A percentile compares a stretch with the other conserved stretches of the same genome.
These are phyloP conservation scores for Lerista edwardsae DNA, from an alignment of 2,797 vertebrate species.

Conservation along the genomic window DNA sequence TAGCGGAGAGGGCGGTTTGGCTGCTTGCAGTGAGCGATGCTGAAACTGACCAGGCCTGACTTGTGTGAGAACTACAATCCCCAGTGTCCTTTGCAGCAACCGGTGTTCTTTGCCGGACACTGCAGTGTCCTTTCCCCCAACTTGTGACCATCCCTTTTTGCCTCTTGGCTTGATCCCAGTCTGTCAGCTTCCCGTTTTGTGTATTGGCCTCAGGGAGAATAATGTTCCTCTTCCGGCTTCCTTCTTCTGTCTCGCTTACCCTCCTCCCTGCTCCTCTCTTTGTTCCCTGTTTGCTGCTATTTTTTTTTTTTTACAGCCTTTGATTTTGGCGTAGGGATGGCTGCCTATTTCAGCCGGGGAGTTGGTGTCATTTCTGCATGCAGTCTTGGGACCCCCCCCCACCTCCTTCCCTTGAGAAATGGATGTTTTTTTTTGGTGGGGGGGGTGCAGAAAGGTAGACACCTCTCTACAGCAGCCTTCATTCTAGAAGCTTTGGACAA, in stretches of 20 bases:
- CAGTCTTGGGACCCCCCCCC: too few species aligned
- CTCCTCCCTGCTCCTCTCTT: neutral
- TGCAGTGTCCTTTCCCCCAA: too few species aligned
- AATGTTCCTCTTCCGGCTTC: neutral
- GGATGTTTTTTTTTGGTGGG: neutral
- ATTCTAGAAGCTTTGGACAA: neutral
- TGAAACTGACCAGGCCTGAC: neutral
- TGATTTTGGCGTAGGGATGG: neutral
- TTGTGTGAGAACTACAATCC: neutral
- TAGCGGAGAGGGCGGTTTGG: neutral
- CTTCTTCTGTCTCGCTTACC: too few species aligned
- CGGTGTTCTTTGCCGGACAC: too few species aligned
- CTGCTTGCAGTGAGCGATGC: neutral
- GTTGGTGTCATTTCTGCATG: neutral
- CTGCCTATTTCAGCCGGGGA: neutral
- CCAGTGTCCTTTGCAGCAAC: neutral
- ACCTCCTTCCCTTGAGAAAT: neutral
- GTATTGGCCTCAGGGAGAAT: conserved; percentile 10
- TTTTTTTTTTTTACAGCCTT: neutral
- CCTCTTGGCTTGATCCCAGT: neutral
- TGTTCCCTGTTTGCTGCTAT: too few species aligned
- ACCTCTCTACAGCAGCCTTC: fast-evolving
- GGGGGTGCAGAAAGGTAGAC: too few species aligned
- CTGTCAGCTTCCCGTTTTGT: neutral
- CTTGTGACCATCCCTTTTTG: neutral